These are phyloP conservation scores for Pseudomyrmex gracilis DNA, from an alignment of 1,140 invertebrate genomes.

Conservation along the genomic window DNA sequence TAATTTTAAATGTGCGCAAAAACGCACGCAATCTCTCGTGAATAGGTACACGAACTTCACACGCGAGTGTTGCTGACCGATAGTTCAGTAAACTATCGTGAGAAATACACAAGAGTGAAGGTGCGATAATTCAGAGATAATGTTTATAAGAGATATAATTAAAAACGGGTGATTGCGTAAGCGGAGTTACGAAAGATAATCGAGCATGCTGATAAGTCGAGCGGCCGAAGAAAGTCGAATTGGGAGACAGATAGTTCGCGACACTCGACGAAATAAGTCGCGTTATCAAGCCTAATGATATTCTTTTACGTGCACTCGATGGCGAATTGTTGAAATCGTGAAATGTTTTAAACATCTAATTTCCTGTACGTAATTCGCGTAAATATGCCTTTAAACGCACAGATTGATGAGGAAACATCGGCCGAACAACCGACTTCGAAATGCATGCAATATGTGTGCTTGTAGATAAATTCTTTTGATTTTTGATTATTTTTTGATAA, in stretches of 20 bases:
- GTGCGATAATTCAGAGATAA: background rate
- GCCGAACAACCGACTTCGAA: constrained; percentile 13
- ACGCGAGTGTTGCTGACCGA: no score
- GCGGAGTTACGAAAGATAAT: constrained; percentile 3
- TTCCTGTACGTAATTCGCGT: background rate
- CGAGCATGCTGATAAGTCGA: constrained; percentile 41
- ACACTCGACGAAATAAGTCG: background rate
- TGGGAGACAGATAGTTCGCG: background rate
- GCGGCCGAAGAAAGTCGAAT: background rate
- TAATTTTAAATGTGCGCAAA: no score
- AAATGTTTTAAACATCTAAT: background rate
- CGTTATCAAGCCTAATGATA: background rate
- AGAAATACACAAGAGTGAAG: background rate
- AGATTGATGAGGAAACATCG: constrained; percentile 12
- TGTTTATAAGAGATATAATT: background rate
- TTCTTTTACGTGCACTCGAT: background rate
- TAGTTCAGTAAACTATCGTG: no score
- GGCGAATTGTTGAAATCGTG: background rate
- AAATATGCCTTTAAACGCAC: constrained; percentile 23
- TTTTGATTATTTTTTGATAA: background rate
- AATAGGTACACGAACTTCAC: no score
- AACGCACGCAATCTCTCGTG: no score
- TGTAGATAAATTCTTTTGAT: constrained; percentile 42
- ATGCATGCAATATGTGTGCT: constrained; percentile 25
- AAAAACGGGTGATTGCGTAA: background rate